Percentiles rank a stretch among this genome's conserved stretches.
phyloP scores from a whole-genome alignment of 2,797 vertebrate species.

The Eidolon dupreanum region DNA sequence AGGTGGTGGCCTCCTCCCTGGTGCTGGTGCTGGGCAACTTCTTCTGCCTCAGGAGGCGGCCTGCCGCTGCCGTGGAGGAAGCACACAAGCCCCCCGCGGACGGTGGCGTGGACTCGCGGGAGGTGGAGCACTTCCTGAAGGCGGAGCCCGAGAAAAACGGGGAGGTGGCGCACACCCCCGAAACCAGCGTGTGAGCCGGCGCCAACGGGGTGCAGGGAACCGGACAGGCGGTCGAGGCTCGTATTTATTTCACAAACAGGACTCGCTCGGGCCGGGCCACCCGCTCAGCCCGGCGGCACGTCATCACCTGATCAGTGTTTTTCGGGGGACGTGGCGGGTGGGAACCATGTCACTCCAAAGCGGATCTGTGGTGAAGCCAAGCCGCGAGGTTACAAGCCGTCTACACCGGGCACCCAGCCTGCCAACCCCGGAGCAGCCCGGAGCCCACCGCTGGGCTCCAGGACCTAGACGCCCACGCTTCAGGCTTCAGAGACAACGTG shows the following conservation, averaged over 20 bases:
- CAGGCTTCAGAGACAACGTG: constrained; percentile 53
- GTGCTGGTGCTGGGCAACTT: constrained; percentile 91
- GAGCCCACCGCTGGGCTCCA: constrained; percentile 65
- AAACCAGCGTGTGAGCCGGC: constrained; percentile 85
- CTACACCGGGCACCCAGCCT: constrained; percentile 66
- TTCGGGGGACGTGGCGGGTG: constrained; percentile 69
- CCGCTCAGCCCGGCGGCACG: constrained; percentile 23
- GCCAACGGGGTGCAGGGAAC: constrained; percentile 17
- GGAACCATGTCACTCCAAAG: constrained; percentile 68
- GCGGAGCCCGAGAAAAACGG: constrained; percentile 85
- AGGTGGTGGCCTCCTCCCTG: constrained; percentile 91
- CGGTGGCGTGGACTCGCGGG: constrained; percentile 80
- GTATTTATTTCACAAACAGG: constrained; percentile 86
- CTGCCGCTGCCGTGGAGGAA: constrained; percentile 83
- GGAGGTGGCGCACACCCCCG: constrained; percentile 86
- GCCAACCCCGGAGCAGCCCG: constrained; percentile 76
- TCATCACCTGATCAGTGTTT: constrained; percentile 69
- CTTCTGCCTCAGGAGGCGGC: constrained; percentile 88
- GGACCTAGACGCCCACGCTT: constrained; percentile 78
- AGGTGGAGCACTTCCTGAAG: constrained; percentile 85
- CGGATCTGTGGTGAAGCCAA: constrained; percentile 80
- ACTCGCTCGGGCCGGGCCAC: constrained; percentile 81
- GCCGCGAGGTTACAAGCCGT: constrained; percentile 63
- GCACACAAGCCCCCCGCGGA: constrained; percentile 70
- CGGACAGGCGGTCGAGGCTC: constrained; percentile 63